Conservation (phyloP, 2,797 vertebrate species). For the Propithecus deckenii region DNA sequence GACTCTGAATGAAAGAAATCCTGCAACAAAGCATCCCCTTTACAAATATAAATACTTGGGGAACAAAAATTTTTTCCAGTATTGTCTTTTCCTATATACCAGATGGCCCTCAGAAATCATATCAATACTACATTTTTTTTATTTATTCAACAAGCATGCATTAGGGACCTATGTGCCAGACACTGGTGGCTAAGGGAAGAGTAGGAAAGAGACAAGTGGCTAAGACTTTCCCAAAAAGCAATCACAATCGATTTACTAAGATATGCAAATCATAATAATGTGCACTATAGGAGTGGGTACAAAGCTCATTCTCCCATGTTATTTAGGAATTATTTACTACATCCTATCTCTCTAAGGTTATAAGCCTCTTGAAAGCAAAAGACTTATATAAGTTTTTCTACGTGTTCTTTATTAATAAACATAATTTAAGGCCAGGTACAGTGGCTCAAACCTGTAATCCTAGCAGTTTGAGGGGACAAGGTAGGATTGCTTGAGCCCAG, state of each 20-base stretch:
- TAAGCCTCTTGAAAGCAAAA: background rate
- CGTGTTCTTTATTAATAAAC: background rate
- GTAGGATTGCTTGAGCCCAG: background rate
- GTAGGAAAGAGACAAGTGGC: background rate
- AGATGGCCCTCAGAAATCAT: background rate
- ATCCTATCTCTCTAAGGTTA: background rate
- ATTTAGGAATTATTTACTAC: constrained; percentile 1
- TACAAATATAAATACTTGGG: constrained; percentile 21
- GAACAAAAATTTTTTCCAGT: background rate
- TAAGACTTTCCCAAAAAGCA: background rate
- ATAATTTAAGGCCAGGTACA: background rate
- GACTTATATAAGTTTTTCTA: background rate
- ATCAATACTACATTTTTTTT: background rate
- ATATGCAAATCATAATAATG: background rate
- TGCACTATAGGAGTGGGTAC: background rate
- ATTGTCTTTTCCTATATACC: background rate
- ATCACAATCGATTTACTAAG: background rate
- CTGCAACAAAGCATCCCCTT: background rate
- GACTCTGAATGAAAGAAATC: background rate
- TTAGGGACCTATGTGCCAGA: background rate
- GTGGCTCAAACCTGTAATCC: background rate
- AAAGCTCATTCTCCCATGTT: background rate
- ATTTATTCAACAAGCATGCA: background rate
- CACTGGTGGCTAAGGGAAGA: background rate
- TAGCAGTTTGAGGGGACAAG: background rate